Conservation (phyloP, 2,888 invertebrate species). For the Eristalis pertinax region DNA sequence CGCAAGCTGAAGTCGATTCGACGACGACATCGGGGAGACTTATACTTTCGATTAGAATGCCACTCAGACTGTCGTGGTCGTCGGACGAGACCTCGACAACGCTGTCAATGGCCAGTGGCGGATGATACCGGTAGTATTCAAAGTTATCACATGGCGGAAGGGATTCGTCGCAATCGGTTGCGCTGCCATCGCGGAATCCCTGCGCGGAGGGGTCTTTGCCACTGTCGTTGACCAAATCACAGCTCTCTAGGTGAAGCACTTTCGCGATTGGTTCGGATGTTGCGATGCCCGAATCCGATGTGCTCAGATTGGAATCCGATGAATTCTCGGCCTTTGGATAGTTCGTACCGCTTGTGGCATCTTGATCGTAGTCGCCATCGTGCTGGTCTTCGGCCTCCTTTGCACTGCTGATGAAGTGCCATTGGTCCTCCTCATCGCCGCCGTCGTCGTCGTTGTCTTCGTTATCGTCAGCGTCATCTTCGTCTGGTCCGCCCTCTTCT, state of each 20-base stretch:
- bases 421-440: slow-evolving; percentile 65
- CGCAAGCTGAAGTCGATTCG: slow-evolving; percentile 78
- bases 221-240: slow-evolving; percentile 68
- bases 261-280: slow-evolving; percentile 38
- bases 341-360: slow-evolving; percentile 34
- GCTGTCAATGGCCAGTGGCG: slow-evolving; percentile 61
- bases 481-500: slow-evolving; percentile 42
- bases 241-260: slow-evolving; percentile 63
- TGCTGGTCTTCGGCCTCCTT: slow-evolving; percentile 70
- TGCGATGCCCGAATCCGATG: slow-evolving; percentile 80
- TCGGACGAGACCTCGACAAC: slow-evolving; percentile 61
- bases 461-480: slow-evolving; percentile 15
- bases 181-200: slow-evolving; percentile 77
- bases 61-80: slow-evolving; percentile 75
- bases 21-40: slow-evolving; percentile 81
- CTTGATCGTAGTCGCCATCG: slow-evolving; percentile 14
- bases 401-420: slow-evolving; percentile 74
- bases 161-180: slow-evolving; percentile 80
- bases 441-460: slow-evolving; percentile 19
- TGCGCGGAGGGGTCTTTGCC: slow-evolving; percentile 30
- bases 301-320: slow-evolving; percentile 79
- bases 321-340: slow-evolving; percentile 75
- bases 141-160: slow-evolving; percentile 79
- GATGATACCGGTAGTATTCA: slow-evolving; percentile 73
- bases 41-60: slow-evolving; percentile 80